Evolutionary conservation across 2,113 vertebrate genomes (phyloP).

Genomic region (Saguinus midas): DNA sequence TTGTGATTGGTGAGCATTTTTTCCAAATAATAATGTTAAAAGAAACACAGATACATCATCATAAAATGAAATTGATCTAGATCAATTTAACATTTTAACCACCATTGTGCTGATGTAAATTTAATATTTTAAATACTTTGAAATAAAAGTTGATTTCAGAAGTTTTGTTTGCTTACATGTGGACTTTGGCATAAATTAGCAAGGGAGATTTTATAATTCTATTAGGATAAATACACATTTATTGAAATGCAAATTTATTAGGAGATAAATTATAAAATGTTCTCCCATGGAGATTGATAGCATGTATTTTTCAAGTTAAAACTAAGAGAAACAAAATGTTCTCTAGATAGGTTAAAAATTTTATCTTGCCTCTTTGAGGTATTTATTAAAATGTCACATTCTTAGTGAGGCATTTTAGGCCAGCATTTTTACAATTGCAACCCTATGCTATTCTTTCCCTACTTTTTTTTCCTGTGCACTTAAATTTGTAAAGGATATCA

Average conservation of each 20-base stretch:
- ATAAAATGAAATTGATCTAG: neutral
- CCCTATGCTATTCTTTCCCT: neutral
- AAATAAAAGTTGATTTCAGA: neutral
- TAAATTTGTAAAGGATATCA: neutral
- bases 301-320: neutral
- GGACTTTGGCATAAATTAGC: neutral
- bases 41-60: neutral
- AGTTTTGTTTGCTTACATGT: neutral
- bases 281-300: neutral
- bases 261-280: neutral
- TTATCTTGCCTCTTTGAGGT: neutral
- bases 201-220: neutral
- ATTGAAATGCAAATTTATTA: neutral
- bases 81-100: neutral
- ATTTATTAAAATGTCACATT: neutral
- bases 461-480: neutral
- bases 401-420: neutral
- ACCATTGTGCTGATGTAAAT: neutral
- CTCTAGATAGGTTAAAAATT: neutral
- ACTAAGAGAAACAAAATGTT: neutral
- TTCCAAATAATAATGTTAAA: neutral
- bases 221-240: neutral
- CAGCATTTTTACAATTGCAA: neutral
- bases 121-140: neutral
- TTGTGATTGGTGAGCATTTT: neutral